A percentile compares a stretch with the other conserved stretches of the same genome.
Conservation (phyloP, 2,888 invertebrate genomes). For the Platycheirus albimanus region DNA sequence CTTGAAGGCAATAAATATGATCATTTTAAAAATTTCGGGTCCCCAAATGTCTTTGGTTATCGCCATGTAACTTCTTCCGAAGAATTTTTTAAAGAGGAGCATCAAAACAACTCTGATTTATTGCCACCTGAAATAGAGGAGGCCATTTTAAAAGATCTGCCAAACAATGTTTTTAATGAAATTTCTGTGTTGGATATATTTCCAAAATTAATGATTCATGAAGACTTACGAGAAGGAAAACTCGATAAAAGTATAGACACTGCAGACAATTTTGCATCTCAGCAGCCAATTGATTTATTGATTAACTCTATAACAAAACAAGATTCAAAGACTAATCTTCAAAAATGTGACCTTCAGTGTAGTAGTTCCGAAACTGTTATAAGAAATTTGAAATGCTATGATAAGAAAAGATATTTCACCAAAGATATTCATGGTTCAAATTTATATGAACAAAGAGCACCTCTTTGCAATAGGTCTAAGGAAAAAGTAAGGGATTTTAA, state of each 20-base stretch:
- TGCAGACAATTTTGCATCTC: constrained; percentile 82
- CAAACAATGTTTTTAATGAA: constrained; percentile 91
- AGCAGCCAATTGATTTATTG: constrained; percentile 76
- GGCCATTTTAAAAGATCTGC: constrained; percentile 92
- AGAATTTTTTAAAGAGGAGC: constrained; percentile 86
- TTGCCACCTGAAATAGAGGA: constrained; percentile 94
- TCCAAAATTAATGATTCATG: constrained; percentile 87
- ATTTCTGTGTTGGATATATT: constrained; percentile 94
- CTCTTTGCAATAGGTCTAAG: too few relatives aligned
- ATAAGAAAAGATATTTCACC: constrained; percentile 86
- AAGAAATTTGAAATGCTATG: constrained; percentile 81
- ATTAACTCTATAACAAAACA: constrained; percentile 22
- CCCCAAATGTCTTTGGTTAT: constrained; percentile 61
- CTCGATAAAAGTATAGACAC: constrained; percentile 83
- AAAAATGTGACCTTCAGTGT: constrained; percentile 85
- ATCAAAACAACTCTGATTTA: constrained; percentile 91
- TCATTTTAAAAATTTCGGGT: constrained; percentile 60
- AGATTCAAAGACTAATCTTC: constrained; percentile 7
- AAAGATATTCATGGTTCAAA: too few relatives aligned
- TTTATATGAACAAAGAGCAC: too few relatives aligned
- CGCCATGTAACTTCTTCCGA: constrained; percentile 74
- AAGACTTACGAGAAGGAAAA: constrained; percentile 88
- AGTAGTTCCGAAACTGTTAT: constrained; percentile 86
- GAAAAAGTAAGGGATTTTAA: neutral
- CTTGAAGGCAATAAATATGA: constrained; percentile 67